Conservation (phyloP, 1,140 invertebrate species). For the Rhynchophorus ferrugineus region DNA sequence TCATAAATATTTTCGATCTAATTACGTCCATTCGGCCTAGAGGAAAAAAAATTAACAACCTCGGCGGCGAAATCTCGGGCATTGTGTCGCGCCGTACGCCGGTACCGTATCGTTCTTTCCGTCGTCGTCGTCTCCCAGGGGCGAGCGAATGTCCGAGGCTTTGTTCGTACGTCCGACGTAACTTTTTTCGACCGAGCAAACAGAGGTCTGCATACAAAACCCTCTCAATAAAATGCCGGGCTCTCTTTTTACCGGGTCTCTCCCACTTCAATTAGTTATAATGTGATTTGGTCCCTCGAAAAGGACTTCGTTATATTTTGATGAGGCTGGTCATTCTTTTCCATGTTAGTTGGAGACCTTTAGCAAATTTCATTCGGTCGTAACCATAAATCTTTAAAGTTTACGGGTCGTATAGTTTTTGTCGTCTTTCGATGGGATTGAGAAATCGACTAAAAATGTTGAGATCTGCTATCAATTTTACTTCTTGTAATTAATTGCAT, state of each 20-base stretch:
- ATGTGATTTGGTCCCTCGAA: conserved; percentile 37
- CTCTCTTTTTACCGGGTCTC: conserved; percentile 31
- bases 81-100: too few relatives aligned
- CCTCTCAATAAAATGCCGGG: conserved; percentile 17
- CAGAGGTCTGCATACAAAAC: conserved; percentile 17
- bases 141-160: not conserved
- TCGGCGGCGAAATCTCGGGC: too few relatives aligned
- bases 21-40: not conserved
- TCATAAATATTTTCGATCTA: not conserved
- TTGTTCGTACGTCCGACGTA: conserved; percentile 8
- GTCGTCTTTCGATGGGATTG: too few relatives aligned
- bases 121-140: not conserved
- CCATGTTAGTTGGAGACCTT: conserved; percentile 14
- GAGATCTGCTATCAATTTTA: too few relatives aligned
- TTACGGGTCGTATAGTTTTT: too few relatives aligned
- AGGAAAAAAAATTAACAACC: too few relatives aligned
- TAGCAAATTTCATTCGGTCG: too few relatives aligned
- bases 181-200: conserved; percentile 14
- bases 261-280: conserved; percentile 39
- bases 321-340: conserved; percentile 36
- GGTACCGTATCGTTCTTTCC: not conserved
- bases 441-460: too few relatives aligned
- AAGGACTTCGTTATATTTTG: conserved; percentile 39
- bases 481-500: too few relatives aligned
- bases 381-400: too few relatives aligned